Evolutionary conservation across 2,113 vertebrate species (phyloP).

Genomic region (Pseudopodoces humilis): DNA sequence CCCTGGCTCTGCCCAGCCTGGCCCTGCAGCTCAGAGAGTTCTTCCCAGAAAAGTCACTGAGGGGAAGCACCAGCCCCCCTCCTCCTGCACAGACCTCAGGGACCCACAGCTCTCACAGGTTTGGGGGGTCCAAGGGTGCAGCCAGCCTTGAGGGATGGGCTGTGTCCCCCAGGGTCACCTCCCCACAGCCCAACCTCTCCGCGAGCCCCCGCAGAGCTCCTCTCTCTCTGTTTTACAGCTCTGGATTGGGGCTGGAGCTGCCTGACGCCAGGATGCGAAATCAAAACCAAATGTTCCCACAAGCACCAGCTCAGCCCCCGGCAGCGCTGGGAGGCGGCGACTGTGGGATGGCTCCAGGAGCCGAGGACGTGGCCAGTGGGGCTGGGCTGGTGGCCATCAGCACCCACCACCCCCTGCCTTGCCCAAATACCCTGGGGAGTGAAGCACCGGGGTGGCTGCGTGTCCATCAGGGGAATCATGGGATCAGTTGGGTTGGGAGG

Average conservation of each 20-base stretch:
- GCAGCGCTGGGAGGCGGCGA: neutral
- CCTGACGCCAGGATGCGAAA: neutral
- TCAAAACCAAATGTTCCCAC: constrained; percentile 29
- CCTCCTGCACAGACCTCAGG: too few relatives aligned
- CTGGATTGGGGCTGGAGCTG: neutral
- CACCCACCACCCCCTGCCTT: neutral
- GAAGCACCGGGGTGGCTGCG: rapidly evolving
- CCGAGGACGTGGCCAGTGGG: neutral
- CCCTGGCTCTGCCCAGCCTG: neutral
- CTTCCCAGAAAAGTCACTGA: neutral
- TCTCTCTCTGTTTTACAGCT: neutral
- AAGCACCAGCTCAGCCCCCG: neutral
- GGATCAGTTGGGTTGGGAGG: neutral
- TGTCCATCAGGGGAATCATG: neutral
- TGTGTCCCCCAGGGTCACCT: neutral
- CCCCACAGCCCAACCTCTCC: rapidly evolving
- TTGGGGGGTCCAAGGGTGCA: neutral
- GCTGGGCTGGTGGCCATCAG: neutral
- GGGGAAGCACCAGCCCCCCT: rapidly evolving
- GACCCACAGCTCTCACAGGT: neutral
- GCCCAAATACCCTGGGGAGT: rapidly evolving
- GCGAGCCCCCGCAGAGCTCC: neutral
- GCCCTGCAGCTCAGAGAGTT: neutral
- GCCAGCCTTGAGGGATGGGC: neutral
- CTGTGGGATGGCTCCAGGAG: neutral